Percentiles rank a stretch among this genome's conserved stretches.
Conservation (phyloP, 2,888 invertebrate species). For the Plebejus argus region DNA sequence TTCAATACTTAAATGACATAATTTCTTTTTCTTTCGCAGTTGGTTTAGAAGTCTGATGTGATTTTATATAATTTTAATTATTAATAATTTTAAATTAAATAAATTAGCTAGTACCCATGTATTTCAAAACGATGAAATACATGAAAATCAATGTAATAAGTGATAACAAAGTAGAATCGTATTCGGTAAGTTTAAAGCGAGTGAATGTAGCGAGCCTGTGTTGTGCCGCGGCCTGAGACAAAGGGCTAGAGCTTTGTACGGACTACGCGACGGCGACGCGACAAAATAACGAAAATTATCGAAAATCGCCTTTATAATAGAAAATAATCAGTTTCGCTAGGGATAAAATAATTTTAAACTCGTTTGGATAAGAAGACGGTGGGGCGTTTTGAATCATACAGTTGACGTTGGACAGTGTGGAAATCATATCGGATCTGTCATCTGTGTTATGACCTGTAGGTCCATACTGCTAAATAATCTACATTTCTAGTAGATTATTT, state of each 20-base stretch:
- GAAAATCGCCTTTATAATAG: background rate
- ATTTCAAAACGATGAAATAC: background rate
- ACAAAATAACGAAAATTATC: background rate
- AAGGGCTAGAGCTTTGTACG: background rate
- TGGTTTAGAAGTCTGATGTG: too few species aligned
- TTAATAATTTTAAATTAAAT: background rate
- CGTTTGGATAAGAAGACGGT: too few species aligned
- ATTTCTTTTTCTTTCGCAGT: too few species aligned
- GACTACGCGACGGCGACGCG: background rate
- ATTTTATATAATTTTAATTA: background rate
- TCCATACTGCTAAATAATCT: too few species aligned
- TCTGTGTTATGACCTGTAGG: too few species aligned
- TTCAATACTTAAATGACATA: too few species aligned
- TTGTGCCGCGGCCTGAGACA: background rate
- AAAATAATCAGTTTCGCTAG: background rate
- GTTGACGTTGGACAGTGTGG: too few species aligned
- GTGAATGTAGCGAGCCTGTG: background rate
- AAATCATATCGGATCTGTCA: too few species aligned
- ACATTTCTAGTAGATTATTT: too few species aligned
- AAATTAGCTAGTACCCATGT: background rate
- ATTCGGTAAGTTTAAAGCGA: slow-evolving; percentile 1
- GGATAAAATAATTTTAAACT: background rate
- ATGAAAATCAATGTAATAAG: background rate
- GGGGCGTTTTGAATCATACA: too few species aligned
- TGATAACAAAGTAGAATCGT: background rate